Evolutionary conservation across 2,888 invertebrate species (phyloP).

Genomic region (Rhaphigaster nebulosa): DNA sequence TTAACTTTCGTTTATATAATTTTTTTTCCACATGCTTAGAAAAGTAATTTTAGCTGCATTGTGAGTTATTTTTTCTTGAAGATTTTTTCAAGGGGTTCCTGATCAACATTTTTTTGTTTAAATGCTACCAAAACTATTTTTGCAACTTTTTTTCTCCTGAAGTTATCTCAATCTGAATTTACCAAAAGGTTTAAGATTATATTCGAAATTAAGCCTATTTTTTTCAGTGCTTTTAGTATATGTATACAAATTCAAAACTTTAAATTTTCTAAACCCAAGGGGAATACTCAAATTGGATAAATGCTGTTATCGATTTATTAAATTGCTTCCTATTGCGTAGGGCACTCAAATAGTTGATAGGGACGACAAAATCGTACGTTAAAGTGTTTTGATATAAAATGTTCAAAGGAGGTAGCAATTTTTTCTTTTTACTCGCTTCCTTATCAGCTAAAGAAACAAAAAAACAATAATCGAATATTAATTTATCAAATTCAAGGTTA

Average conservation of each 20-base stretch:
- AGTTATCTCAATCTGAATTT: no score
- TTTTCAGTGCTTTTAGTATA: background rate
- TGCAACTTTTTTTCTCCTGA: no score
- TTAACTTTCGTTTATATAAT: no score
- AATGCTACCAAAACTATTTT: no score
- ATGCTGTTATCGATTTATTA: background rate
- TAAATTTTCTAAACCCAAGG: background rate
- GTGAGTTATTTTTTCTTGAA: no score
- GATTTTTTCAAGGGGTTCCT: no score
- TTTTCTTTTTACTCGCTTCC: background rate
- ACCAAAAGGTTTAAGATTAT: no score
- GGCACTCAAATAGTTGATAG: background rate
- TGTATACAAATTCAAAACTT: background rate
- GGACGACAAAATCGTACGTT: background rate
- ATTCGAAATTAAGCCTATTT: no score
- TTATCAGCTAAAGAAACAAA: background rate
- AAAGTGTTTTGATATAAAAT: background rate
- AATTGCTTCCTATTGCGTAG: conserved; percentile 13
- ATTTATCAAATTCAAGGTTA: conserved; percentile 35
- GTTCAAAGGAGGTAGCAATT: background rate
- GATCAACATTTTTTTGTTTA: no score
- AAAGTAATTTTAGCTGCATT: no score
- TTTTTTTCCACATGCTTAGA: no score
- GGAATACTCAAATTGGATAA: background rate
- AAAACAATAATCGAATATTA: background rate